These are phyloP conservation scores for Teleogryllus occipitalis DNA, from an alignment of 1,140 invertebrate genomes.

Conservation along the genomic window DNA sequence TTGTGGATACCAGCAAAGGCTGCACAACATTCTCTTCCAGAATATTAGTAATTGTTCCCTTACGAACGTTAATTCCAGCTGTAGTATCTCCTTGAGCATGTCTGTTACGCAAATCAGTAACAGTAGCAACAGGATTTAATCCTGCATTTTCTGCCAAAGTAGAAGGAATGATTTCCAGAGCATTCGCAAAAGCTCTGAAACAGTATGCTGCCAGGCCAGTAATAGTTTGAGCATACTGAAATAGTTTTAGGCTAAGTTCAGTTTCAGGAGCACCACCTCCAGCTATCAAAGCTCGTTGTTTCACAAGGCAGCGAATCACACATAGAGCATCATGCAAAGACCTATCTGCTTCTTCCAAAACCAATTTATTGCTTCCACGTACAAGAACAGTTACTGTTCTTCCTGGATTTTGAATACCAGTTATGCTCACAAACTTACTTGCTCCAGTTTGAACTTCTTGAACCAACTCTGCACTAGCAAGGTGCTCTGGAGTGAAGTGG, in stretches of 20 bases:
- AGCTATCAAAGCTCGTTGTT: slow-evolving; percentile 80
- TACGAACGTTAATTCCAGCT: slow-evolving; percentile 94
- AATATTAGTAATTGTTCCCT: slow-evolving; percentile 89
- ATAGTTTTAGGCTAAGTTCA: slow-evolving; percentile 80
- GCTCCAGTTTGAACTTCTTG: slow-evolving; percentile 88
- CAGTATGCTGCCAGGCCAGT: slow-evolving; percentile 93
- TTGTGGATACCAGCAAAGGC: slow-evolving; percentile 89
- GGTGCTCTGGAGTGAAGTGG: slow-evolving; percentile 88
- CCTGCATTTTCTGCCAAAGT: slow-evolving; percentile 99
- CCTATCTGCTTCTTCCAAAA: slow-evolving; percentile 88
- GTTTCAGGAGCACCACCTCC: slow-evolving; percentile 97
- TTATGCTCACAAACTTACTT: slow-evolving; percentile 91
- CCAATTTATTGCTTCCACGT: slow-evolving; percentile 94
- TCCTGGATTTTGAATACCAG: slow-evolving; percentile 80
- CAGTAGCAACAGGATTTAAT: slow-evolving; percentile 93
- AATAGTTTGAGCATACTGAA: slow-evolving; percentile 71
- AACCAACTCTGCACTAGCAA: slow-evolving; percentile 86
- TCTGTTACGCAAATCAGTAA: slow-evolving; percentile 91
- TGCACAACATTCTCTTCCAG: slow-evolving; percentile 96
- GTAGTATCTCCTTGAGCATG: slow-evolving; percentile 77
- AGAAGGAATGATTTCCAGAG: slow-evolving; percentile 93
- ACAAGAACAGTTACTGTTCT: slow-evolving; percentile 89
- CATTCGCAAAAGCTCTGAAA: slow-evolving; percentile 88
- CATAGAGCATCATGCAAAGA: slow-evolving; percentile 98
- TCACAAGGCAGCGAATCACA: slow-evolving; percentile 94